Base-by-base conservation (phyloP, 2,888 invertebrate genomes). In the Heliconius ismenius region DNA sequence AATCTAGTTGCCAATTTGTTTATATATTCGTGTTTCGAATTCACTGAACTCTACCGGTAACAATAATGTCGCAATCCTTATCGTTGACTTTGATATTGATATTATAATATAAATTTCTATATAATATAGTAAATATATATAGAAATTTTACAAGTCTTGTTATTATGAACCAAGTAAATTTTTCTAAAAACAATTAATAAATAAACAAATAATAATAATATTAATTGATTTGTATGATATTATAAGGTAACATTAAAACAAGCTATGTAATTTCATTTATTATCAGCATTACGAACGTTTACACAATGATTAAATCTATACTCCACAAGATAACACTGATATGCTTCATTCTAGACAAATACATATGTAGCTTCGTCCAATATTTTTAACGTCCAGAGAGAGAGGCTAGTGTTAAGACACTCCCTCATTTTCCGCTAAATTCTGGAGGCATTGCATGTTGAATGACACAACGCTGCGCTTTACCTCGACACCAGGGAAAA, bases 131-230 rank as follows among this genome's bases (percentile, higher is more conserved):
- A 54, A 3, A 54, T 54, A 54, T 4, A 43, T 43, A 43, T 43
- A 43, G 86, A 83, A 86, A 84, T 82, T 88, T 88, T 87, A 21
- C 88, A 84, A 85, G 86, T 84, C 82, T 76, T 87, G 86, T 86
- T 85, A 83, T 83, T 80, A 80, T 79, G 81, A 69, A 4, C 18
- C 15, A 43, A n/a, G n/a, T 49, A 3, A 26, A 63, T 69, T 32
- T 28, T 15, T 67, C 15, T 15, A 64, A 36, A 13, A 39, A 24
- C 13, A 67, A 67, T 67, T 39, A 39, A 67, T 15, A 39, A 32
- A 32, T 32, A 32, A 32, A 32, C 0, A 32, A 32, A 32, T 24
- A 65, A 39, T 24, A 67, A 67, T 54, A n/a, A 54, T 54, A n/a
- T n/a, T n/a, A 70, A 70, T 70, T 26, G 21, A 68, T 74, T 60